phyloP scores from a whole-genome alignment of 37 sponge, comb jelly and placozoan species.

The Oscarella lobularis region DNA sequence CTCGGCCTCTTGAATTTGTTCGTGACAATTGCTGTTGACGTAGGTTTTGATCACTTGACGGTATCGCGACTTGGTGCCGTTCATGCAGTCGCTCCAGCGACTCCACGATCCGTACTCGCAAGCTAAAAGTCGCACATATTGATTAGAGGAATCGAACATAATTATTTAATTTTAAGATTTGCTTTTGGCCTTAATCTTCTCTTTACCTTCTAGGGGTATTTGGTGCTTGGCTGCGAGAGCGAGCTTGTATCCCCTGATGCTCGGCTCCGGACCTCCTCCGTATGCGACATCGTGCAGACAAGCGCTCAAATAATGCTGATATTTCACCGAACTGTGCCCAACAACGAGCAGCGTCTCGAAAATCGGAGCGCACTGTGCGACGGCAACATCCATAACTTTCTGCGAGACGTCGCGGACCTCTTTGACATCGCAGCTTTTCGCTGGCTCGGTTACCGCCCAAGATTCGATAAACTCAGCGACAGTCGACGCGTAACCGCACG shows the following conservation, averaged over 20 bases:
- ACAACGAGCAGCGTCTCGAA: neutral
- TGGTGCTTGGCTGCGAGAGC: no score
- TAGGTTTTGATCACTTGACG: no score
- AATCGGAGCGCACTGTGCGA: neutral
- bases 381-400: neutral
- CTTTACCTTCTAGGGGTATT: no score
- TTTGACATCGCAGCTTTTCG: neutral
- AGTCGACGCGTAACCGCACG: neutral
- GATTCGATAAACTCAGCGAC: neutral
- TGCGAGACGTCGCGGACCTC: no score
- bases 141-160: no score
- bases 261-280: neutral
- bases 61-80: no score
- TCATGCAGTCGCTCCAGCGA: neutral
- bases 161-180: no score
- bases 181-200: no score
- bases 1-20: no score
- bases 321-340: neutral
- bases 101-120: neutral
- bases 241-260: neutral
- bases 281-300: neutral
- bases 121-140: no score
- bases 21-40: no score
- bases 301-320: neutral
- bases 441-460: neutral